These are phyloP conservation scores for Tragulus kanchil DNA, from an alignment of 2,113 vertebrate genomes.

Conservation along the genomic window DNA sequence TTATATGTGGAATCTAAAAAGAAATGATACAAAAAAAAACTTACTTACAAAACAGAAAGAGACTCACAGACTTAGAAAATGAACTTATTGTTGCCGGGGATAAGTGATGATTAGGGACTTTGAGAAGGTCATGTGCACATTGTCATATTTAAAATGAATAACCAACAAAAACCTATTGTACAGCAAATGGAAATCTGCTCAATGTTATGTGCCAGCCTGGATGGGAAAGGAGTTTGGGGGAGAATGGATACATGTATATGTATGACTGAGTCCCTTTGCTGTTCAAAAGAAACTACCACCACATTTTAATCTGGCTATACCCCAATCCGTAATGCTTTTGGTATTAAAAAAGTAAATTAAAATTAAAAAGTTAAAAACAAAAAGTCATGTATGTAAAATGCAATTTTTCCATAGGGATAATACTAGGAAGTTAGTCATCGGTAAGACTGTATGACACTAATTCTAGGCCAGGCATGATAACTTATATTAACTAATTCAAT, in stretches of 20 bases:
- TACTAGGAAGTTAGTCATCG: not conserved
- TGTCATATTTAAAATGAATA: not conserved
- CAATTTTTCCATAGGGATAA: not conserved
- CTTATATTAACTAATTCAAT: not conserved
- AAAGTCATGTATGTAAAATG: not conserved
- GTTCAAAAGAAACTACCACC: not conserved
- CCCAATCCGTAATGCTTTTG: not conserved
- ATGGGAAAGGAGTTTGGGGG: not conserved
- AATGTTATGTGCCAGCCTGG: not conserved
- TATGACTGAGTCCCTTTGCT: not conserved
- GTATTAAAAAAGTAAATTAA: not conserved
- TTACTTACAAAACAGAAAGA: not conserved
- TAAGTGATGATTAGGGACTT: not conserved
- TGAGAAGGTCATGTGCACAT: not conserved
- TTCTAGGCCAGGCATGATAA: not conserved
- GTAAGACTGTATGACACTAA: not conserved
- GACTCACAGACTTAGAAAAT: not conserved
- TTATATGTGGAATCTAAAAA: not conserved
- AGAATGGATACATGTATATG: not conserved
- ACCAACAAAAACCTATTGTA: not conserved
- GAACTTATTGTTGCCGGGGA: not conserved
- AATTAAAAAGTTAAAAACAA: not conserved
- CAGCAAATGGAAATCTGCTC: not conserved
- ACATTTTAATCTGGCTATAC: not conserved
- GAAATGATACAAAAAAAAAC: not conserved